phyloP scores from a whole-genome alignment of 2,888 invertebrate species.

The Aradus depressus region DNA sequence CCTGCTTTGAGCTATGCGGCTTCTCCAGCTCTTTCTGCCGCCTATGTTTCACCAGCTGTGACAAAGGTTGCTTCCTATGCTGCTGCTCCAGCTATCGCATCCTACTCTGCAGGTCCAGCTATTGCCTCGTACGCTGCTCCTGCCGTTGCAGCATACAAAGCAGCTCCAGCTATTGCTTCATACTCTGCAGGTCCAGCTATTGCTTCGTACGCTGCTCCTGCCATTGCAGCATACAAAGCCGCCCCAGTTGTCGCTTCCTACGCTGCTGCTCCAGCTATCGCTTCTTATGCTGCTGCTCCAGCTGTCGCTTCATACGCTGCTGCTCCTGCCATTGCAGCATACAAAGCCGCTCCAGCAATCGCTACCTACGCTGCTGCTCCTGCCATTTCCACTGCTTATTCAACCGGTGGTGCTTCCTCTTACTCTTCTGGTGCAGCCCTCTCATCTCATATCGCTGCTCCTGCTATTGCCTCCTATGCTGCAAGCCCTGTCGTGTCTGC shows the following conservation, averaged over 20 bases:
- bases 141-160: conserved; percentile 34
- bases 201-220: conserved; percentile 16
- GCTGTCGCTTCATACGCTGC: conserved; percentile 32
- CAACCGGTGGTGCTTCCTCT: background rate
- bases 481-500: conserved; percentile 33
- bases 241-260: conserved; percentile 28
- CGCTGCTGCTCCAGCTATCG: conserved; percentile 29
- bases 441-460: conserved; percentile 6
- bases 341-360: conserved; percentile 16
- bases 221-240: conserved; percentile 11
- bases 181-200: conserved; percentile 5
- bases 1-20: conserved; percentile 28
- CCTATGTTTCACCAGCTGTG: conserved; percentile 2
- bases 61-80: conserved; percentile 34
- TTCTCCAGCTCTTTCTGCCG: conserved; percentile 35
- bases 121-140: conserved; percentile 3
- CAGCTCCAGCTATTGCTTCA: conserved; percentile 29
- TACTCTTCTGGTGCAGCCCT: conserved; percentile 21
- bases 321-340: conserved; percentile 19
- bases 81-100: conserved; percentile 33
- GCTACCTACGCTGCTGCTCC: conserved; percentile 21
- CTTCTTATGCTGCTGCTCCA: conserved; percentile 31
- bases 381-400: conserved; percentile 9
- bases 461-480: conserved; percentile 2
- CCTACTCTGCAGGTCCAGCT: conserved; percentile 34